phyloP scores from a whole-genome alignment of 2,888 invertebrate species.

The Ceriagrion tenellum region DNA sequence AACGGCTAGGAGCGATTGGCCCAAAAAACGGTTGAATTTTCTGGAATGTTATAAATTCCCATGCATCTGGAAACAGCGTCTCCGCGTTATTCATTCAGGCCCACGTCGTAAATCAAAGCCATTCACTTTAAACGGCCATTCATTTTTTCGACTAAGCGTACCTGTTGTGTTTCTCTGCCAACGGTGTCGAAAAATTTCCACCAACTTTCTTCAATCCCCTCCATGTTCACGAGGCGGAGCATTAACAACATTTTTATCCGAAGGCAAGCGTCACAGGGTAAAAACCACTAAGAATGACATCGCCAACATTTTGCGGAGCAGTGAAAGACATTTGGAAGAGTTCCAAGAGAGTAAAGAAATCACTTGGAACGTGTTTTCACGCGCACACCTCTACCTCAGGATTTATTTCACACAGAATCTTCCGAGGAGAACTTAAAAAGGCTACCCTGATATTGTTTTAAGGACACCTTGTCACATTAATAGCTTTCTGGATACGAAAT shows the following conservation, averaged over 20 bases:
- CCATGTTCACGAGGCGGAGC: background rate
- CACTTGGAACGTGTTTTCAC: background rate
- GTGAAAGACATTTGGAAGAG: slow-evolving; percentile 22
- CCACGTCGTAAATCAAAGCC: background rate
- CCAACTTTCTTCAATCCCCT: background rate
- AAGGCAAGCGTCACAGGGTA: background rate
- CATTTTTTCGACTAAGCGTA: background rate
- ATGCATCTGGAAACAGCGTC: background rate
- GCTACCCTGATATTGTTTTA: background rate
- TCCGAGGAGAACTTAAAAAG: background rate
- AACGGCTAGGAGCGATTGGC: background rate
- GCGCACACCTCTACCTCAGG: background rate
- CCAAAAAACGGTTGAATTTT: background rate
- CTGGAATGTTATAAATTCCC: background rate
- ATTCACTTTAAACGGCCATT: background rate
- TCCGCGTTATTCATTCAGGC: background rate
- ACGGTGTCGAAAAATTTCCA: background rate
- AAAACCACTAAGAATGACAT: background rate
- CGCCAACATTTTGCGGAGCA: background rate
- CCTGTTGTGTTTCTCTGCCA: background rate
- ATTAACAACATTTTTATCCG: background rate
- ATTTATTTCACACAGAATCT: background rate
- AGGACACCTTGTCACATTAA: background rate
- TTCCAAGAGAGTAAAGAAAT: background rate
- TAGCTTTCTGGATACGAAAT: background rate